phyloP scores from a whole-genome alignment of 92 coral and sea anemone species.

The Porites rus region DNA sequence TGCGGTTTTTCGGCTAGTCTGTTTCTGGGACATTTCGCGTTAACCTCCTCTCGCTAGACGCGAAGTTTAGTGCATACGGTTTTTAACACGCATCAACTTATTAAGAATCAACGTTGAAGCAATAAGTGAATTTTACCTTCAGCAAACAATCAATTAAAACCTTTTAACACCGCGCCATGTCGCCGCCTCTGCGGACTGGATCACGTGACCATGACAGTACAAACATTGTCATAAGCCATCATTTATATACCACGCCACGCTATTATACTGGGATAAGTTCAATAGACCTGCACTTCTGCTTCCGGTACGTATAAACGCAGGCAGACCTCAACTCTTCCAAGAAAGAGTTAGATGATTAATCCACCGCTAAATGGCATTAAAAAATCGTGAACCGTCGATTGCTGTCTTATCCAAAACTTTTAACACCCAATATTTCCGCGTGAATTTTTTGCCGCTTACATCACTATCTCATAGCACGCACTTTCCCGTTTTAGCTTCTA shows the following conservation, averaged over 20 bases:
- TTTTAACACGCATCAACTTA: slow-evolving; percentile 46
- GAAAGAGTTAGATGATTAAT: neutral
- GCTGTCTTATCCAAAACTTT: neutral
- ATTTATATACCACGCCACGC: slow-evolving; percentile 6
- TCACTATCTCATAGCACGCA: neutral
- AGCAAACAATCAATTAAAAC: slow-evolving; percentile 95
- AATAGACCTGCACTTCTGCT: neutral
- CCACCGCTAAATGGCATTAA: neutral
- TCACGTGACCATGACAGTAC: slow-evolving; percentile 42
- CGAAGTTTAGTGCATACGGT: neutral
- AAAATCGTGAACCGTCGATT: neutral
- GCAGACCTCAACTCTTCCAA: neutral
- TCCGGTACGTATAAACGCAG: neutral
- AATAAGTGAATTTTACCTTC: slow-evolving; percentile 89
- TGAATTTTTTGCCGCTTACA: neutral
- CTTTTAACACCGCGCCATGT: slow-evolving; percentile 97
- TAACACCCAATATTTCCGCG: neutral
- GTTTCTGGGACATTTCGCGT: slow-evolving; percentile 20
- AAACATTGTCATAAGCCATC: slow-evolving; percentile 46
- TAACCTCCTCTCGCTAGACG: slow-evolving; percentile 17
- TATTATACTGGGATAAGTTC: slow-evolving; percentile 2
- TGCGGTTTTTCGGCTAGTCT: slow-evolving; percentile 47
- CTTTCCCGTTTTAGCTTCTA: slow-evolving; percentile 57
- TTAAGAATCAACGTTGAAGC: slow-evolving; percentile 71
- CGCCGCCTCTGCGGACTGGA: slow-evolving; percentile 82